Percentiles rank a stretch among this genome's conserved stretches.
Conservation (phyloP, 2,797 vertebrate genomes). For the Chelon auratus region DNA sequence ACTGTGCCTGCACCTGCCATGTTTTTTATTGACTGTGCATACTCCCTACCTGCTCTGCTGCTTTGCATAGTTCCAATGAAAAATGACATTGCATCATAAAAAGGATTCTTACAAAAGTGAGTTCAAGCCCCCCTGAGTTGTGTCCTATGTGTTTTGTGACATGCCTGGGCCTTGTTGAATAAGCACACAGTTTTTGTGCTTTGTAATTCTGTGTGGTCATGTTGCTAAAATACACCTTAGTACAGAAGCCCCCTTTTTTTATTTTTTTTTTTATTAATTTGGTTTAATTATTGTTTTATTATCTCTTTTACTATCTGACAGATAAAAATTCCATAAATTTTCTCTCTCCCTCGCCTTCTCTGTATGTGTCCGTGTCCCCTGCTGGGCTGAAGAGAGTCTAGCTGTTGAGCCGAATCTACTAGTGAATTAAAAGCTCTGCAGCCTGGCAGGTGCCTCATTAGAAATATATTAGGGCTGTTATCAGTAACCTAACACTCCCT, state of each 20-base stretch:
- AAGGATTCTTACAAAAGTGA: constrained; percentile 11
- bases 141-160: too few relatives aligned
- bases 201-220: background rate
- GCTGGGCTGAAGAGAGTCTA: constrained; percentile 69
- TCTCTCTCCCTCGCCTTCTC: constrained; percentile 37
- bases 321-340: constrained; percentile 50
- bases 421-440: constrained; percentile 74
- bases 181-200: constrained; percentile 6
- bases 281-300: constrained; percentile 60
- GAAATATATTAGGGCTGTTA: constrained; percentile 78
- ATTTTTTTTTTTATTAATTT: constrained; percentile 8
- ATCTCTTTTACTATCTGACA: constrained; percentile 53
- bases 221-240: constrained; percentile 11
- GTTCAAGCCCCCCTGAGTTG: background rate
- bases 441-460: constrained; percentile 81
- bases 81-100: constrained; percentile 27
- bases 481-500: constrained; percentile 68
- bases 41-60: constrained; percentile 37
- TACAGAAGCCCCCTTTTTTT: constrained; percentile 26
- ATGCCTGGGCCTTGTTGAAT: too few relatives aligned
- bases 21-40: constrained; percentile 53
- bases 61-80: constrained; percentile 26
- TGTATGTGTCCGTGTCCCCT: constrained; percentile 57
- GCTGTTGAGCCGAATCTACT: constrained; percentile 72
- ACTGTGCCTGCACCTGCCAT: constrained; percentile 32